These are phyloP conservation scores for Colletes latitarsis DNA, from an alignment of 1,140 invertebrate species.

Conservation along the genomic window DNA sequence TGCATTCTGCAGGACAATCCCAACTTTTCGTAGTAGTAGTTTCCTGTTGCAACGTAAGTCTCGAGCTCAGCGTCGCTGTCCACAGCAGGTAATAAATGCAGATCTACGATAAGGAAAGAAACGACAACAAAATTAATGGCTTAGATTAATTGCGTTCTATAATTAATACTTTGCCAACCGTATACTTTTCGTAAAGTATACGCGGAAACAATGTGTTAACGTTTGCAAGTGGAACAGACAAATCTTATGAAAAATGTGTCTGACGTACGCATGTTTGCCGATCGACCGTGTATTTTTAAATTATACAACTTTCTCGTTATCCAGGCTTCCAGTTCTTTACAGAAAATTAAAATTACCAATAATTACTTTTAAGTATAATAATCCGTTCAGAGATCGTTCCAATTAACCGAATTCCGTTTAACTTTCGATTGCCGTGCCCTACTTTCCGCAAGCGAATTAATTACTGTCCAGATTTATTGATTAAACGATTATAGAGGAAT, in stretches of 20 bases:
- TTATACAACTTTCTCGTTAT: too few relatives aligned
- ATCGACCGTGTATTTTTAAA: too few relatives aligned
- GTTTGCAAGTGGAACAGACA: too few relatives aligned
- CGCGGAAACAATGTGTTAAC: too few relatives aligned
- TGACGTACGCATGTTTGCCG: too few relatives aligned
- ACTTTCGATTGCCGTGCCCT: background rate
- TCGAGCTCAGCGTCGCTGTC: constrained; percentile 67
- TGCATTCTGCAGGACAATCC: constrained; percentile 87
- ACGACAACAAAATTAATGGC: background rate
- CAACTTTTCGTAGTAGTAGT: constrained; percentile 60
- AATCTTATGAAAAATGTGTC: too few relatives aligned
- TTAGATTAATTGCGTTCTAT: too few relatives aligned
- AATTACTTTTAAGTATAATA: background rate
- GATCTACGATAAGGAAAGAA: constrained; percentile 61
- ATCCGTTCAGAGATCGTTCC: too few relatives aligned
- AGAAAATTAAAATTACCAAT: background rate
- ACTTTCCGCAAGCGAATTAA: background rate
- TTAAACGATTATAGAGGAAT: background rate
- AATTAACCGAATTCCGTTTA: background rate
- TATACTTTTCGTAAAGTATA: too few relatives aligned
- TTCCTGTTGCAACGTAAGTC: constrained; percentile 63
- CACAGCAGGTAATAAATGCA: constrained; percentile 75
- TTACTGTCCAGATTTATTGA: background rate
- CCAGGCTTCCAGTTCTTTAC: background rate
- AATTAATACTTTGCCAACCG: too few relatives aligned